Base-by-base conservation (phyloP, 1,140 invertebrate genomes). In the Habropoda laboriosa region DNA sequence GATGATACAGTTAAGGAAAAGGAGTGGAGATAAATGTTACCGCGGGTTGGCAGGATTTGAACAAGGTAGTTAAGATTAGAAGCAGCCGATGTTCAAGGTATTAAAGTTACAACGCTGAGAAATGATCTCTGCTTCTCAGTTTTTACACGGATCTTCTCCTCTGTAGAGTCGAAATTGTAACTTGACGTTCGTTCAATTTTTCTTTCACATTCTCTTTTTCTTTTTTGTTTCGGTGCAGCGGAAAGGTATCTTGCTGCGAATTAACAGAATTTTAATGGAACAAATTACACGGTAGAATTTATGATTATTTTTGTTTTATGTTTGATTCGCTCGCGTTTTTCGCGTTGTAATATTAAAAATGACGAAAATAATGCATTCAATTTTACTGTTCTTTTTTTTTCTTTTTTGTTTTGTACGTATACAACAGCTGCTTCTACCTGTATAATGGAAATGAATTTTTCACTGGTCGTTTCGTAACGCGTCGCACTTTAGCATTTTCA, bases 1-100 rank as follows among this genome's bases (percentile, higher is more conserved):
- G 77, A 73, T 73, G 68, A 74, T 74, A 80, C 61, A 53, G 71
- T 80, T 66, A 75, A 80, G 61, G 72, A 80, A 80, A 74, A 74
- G 51, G 60, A 64, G 42, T 32, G 71, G 47, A 60, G 71, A 75
- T 66, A 51, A 74, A 74, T 80, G 70, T 49, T 58, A 71, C 55
- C 38, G 66, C 67, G 38, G 55, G 38, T 60, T 40, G 21, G 32
- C 32, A 24, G 55, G 67, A 71, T 71, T 49, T 71, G 6, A 60
- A 71, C 42, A 45, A 42, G 63, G 24, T 32, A 68, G 51, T 76
- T 76, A 47, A 76, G 74, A 76, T 76, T 76, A 76, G 51, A 76
- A 45, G 27, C 30, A n/a, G 51, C 18, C 35, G 12, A 64, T 64
- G 49, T 66, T 53, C n/a, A 47, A 24, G 12, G 60, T 10, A 32